Percentiles rank a stretch among this genome's conserved stretches.
phyloP scores from a whole-genome alignment of 1,140 invertebrate species.

The Tachypleus tridentatus region DNA sequence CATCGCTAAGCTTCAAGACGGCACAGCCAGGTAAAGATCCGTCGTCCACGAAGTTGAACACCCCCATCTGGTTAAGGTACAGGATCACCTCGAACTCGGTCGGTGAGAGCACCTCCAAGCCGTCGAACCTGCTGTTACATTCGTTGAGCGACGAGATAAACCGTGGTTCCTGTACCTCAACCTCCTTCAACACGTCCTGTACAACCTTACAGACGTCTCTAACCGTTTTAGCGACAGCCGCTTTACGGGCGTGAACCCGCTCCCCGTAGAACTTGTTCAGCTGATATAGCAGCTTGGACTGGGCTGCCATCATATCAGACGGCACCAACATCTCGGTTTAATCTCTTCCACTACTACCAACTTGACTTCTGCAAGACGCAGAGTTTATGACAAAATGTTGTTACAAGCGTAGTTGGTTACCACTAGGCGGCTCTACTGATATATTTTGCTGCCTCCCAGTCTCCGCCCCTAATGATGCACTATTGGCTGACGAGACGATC shows the following conservation, averaged over 20 bases:
- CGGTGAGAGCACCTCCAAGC: conserved; percentile 70
- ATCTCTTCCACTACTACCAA: no score
- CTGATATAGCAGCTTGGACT: conserved; percentile 81
- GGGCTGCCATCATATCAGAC: conserved; percentile 67
- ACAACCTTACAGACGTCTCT: conserved; percentile 88
- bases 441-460: no score
- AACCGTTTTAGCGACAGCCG: conserved; percentile 71
- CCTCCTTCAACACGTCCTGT: conserved; percentile 89
- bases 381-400: no score
- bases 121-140: conserved; percentile 78
- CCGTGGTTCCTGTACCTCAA: conserved; percentile 89
- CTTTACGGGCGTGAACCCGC: conserved; percentile 68
- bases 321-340: conserved; percentile 55
- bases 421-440: no score
- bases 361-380: no score
- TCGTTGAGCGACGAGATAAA: conserved; percentile 87
- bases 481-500: no score
- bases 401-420: no score
- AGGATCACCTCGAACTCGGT: conserved; percentile 88
- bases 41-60: conserved; percentile 92
- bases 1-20: conserved; percentile 69
- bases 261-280: conserved; percentile 89
- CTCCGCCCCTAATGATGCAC: no score
- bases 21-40: conserved; percentile 84
- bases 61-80: conserved; percentile 91